These are phyloP conservation scores for Harpagifer antarcticus DNA, from an alignment of 2,797 vertebrate species.

Conservation along the genomic window DNA sequence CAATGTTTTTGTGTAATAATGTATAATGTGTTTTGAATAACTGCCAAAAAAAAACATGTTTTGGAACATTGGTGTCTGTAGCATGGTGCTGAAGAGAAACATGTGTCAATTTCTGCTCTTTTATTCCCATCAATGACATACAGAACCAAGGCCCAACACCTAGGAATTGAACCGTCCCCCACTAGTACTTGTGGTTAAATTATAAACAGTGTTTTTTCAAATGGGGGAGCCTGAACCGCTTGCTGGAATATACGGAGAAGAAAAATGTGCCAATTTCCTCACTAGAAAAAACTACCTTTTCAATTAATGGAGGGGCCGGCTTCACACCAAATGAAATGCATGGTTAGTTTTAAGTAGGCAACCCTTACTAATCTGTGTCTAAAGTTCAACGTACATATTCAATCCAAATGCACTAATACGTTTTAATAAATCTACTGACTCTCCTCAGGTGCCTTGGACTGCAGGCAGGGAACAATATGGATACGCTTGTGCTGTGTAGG, in stretches of 20 bases:
- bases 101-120: not conserved
- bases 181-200: slow-evolving; percentile 49
- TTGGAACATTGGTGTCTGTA: not conserved
- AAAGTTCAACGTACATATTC: slow-evolving; percentile 50
- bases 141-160: slow-evolving; percentile 26
- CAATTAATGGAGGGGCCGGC: slow-evolving; percentile 43
- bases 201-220: slow-evolving; percentile 46
- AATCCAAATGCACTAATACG: slow-evolving; percentile 46
- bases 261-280: slow-evolving; percentile 38
- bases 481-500: slow-evolving; percentile 53
- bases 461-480: slow-evolving; percentile 27
- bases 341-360: slow-evolving; percentile 20
- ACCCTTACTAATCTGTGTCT: slow-evolving; percentile 30
- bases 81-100: slow-evolving; percentile 15
- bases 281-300: slow-evolving; percentile 32
- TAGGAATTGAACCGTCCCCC: slow-evolving; percentile 17
- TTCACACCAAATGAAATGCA: slow-evolving; percentile 23
- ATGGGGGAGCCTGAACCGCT: slow-evolving; percentile 38
- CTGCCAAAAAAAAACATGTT: slow-evolving; percentile 15
- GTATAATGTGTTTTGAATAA: not conserved
- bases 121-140: slow-evolving; percentile 13
- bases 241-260: slow-evolving; percentile 18
- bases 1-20: slow-evolving; percentile 25
- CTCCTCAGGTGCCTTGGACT: slow-evolving; percentile 38
- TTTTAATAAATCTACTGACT: slow-evolving; percentile 52